A percentile compares a stretch with the other conserved stretches of the same genome.
Conservation (phyloP, 2,113 vertebrate genomes). For the Rynchops niger region DNA sequence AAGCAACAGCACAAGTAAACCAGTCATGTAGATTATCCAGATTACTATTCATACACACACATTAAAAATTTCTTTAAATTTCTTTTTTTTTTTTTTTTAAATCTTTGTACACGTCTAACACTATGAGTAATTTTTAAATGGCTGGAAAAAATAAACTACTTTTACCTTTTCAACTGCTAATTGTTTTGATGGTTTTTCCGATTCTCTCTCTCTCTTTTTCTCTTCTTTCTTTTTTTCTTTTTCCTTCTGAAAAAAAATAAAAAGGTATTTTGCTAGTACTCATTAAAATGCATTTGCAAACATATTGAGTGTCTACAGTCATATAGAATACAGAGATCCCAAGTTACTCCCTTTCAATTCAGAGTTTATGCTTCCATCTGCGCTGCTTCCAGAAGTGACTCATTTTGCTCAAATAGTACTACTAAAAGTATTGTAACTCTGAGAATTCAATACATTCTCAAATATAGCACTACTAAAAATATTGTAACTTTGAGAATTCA, state of each 20-base stretch:
- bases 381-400: background rate
- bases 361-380: background rate
- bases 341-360: background rate
- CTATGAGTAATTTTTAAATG: background rate
- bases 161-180: slow-evolving; percentile 79
- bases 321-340: background rate
- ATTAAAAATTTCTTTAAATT: too few species aligned
- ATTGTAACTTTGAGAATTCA: background rate
- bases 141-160: background rate
- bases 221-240: slow-evolving; percentile 91
- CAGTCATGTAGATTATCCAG: background rate
- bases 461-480: background rate
- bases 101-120: background rate
- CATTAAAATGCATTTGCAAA: background rate
- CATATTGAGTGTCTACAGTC: background rate
- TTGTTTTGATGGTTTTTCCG: slow-evolving; percentile 80
- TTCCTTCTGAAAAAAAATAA: slow-evolving; percentile 81
- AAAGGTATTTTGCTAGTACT: background rate
- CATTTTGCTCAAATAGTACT: background rate
- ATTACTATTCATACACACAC: background rate
- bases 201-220: slow-evolving; percentile 84
- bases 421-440: background rate
- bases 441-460: background rate
- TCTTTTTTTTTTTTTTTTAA: background rate
- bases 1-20: background rate